These are phyloP conservation scores for Spongia lamella DNA, from an alignment of 37 sponge, comb jelly and placozoan genomes.

Conservation along the genomic window DNA sequence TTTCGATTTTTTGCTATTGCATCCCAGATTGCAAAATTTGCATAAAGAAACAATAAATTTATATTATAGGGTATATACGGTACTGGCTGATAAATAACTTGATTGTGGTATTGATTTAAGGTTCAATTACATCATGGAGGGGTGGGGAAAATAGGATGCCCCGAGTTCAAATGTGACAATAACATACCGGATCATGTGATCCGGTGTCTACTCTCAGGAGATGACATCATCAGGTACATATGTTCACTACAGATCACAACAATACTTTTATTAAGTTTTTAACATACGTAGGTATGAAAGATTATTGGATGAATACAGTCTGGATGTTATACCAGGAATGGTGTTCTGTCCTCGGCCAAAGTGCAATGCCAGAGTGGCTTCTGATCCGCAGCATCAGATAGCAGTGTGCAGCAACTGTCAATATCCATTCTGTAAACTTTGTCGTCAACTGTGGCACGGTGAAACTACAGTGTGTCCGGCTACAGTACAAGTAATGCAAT, in stretches of 20 bases:
- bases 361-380: constrained; percentile 46
- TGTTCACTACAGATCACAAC: neutral
- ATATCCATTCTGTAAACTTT: constrained; percentile 71
- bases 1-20: no score
- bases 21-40: no score
- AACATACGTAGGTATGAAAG: constrained; percentile 32
- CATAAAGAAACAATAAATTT: no score
- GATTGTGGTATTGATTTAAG: no score
- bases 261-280: neutral
- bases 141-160: no score
- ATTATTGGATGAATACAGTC: constrained; percentile 31
- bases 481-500: constrained; percentile 24
- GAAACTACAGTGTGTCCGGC: constrained; percentile 32
- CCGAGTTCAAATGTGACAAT: no score
- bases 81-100: no score
- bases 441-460: constrained; percentile 68
- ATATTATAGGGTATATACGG: no score
- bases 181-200: no score
- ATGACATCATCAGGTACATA: no score
- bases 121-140: no score
- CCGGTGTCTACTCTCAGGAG: no score
- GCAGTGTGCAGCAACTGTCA: constrained; percentile 48
- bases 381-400: constrained; percentile 54
- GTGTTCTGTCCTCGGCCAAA: constrained; percentile 67
- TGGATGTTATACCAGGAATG: constrained; percentile 67